Base-by-base conservation (phyloP, 2,797 vertebrate species). In the Xerus rutilus region DNA sequence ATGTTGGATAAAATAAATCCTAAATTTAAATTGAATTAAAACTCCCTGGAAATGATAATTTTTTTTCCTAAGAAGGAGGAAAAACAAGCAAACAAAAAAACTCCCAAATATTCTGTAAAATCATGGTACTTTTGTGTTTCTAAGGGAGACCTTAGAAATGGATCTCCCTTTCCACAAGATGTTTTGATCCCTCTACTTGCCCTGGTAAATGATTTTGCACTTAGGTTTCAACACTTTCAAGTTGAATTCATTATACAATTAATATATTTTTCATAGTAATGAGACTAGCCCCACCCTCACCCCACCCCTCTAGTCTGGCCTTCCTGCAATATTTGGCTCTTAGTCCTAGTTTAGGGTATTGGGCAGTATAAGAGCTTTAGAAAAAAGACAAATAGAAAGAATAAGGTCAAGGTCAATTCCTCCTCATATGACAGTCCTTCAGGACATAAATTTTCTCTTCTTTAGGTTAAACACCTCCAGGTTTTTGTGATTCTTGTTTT, bases 21-120 rank as follows among this genome's bases (percentile, higher is more conserved):
- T 81, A 83, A 65, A 83, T 67, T 78, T 96, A 62, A 90, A 97
- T 15, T 62, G 70, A 86, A 83, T 78, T 52, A 74, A 93, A 82
- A 83, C 43, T 90, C 43, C 35, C 30, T 72, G 3, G 88, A 65
- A 28, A 32, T 49, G 30, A 49, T 49, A 18, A 18, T 30, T 7
- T 30, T 39, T 77, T 20, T 43, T 78, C 35, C 52, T 65, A 57
- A 86, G 69, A 64, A 86, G 73, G 78, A 74, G 21, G 1, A 93
- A 67, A 43, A 79, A 57, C 18, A 25, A 59, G 25, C 21, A 85
- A 84, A 47, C 7, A 43, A 45, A 3, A 81, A 15, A 74, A 7
- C 65, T 8, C 43, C 77, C 32, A 21, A 30, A 3, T 74, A 30
- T 74, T 91, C 93, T 69, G 17, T 65, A 32, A 89, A 77, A 49